Base-by-base conservation (phyloP, 2,797 vertebrate genomes). In the Paratrypauchen microcephalus region DNA sequence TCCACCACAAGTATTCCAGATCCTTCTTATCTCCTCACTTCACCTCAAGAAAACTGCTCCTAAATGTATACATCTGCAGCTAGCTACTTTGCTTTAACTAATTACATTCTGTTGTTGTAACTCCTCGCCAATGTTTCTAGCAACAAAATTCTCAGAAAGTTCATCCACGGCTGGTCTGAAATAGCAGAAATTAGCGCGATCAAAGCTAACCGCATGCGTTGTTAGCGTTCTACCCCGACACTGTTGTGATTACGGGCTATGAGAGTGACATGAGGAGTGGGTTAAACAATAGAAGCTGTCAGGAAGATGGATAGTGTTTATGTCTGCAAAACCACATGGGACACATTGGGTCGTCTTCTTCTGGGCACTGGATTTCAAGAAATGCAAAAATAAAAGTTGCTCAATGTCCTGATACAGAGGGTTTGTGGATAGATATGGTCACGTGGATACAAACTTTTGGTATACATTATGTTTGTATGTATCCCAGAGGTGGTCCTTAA, bases 261-360 rank as follows among this genome's bases (percentile, higher is more conserved):
- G 81, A 75, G 78, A 82, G 70, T 77, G 79, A 77, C 78, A 77
- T 69, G 69, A 83, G 76, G 75, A 90, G 83, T 82, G 80, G 84
- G 78, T 90, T 81, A 73, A 52, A 36, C 80, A 89, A 87, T 89
- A 71, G 82, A 39, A 89, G 86, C 81, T 83, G 89, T 84, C 85
- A 88, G 74, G 74, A 92, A 87, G 86, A 88, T 68, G 47, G 79
- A 89, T 86, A 3, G 67, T 87, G 86, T 88, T 91, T 90, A 88
- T 77, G 74, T 82, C 74, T 47, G 16, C 81, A 73, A 88, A 80
- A 86, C 87, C 78, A 78, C 77, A 71, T 52, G 24, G 71, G 75
- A 75, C 73, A 76, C 81, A 86, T 67, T 74, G 78, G 89, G 88
- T 78, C 76, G 87, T 78, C 76, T 70, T 90, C 78, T 83, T 81